Conservation (phyloP, 1,140 invertebrate species). For the Caenorhabditis tropicalis region DNA sequence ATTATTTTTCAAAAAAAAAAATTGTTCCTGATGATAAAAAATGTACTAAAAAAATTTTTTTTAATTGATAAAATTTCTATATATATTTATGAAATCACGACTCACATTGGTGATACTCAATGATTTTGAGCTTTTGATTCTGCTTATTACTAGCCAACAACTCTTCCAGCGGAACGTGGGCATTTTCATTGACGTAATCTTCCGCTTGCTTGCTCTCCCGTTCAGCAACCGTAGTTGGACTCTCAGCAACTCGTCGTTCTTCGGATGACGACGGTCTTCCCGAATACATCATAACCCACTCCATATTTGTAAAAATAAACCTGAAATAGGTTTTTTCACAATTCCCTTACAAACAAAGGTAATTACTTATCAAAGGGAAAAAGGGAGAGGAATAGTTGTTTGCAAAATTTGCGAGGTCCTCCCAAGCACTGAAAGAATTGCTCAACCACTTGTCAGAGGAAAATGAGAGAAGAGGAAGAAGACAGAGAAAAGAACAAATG, state of each 20-base stretch:
- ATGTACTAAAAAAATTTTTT: no score
- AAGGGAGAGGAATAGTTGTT: background rate
- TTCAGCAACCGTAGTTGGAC: background rate
- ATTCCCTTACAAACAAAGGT: background rate
- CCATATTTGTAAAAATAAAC: no score
- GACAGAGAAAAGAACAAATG: background rate
- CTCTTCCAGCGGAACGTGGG: background rate
- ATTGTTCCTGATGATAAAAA: no score
- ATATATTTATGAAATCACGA: no score
- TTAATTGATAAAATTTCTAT: no score
- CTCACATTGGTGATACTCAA: background rate
- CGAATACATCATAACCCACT: background rate
- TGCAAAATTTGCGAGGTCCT: conserved; percentile 29
- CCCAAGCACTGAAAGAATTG: background rate
- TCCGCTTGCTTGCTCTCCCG: background rate
- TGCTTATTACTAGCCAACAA: background rate
- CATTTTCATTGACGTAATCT: background rate
- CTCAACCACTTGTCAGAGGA: conserved; percentile 3
- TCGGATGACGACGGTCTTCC: background rate
- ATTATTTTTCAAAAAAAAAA: no score
- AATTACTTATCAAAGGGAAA: background rate
- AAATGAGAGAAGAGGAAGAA: background rate
- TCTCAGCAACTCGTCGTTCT: background rate
- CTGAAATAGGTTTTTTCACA: no score
- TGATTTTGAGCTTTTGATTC: background rate